Evolutionary conservation across 2,888 invertebrate species (phyloP), one percentile per base, ranked within the genome.

Genomic region (Campoletis raptor): DNA sequence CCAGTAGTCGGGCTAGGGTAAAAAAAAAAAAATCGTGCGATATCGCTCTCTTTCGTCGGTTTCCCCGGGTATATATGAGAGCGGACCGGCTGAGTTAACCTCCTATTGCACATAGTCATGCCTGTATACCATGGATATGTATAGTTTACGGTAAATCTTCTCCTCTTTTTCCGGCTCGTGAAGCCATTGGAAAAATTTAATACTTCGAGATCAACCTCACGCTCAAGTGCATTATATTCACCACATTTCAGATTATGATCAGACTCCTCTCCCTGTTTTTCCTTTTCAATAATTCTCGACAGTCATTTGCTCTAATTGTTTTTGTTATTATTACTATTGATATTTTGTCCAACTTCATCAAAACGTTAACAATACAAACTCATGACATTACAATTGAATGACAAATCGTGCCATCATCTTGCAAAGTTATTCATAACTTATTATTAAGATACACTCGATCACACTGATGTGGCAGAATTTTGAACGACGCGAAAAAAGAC

Each of bases 11-110:
- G 3, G 24, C n/a, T n/a, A 54, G 67, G 36, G 36, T 30, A 24
- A 54, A 40, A 9, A 21, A 84, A 77, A 77, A 86, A 81, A 69
- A 84, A 81, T 54, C n/a, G 73, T 70, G 83, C 52, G 83, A 76
- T 86, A 86, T 86, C 86, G 83, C 69, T 83, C 73, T 66, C 80
- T 81, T 78, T 81, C 86, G 83, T 74, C 76, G 70, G 79, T 12
- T n/a, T 40, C 37, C 66, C 57, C 73, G 69, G 18, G 61, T 54
- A 64, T 52, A 54, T 72, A 30, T 30, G 61, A 61, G 77, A 72
- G 64, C 24, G n/a, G 36, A 45, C 52, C 57, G 15, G 24, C 36
- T 37, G 54, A 52, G 36, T n/a, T 57, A 6, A 36, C 21, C 54
- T 40, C 21, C 54, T 12, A 37, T 52, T 72, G 45, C 37, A 52